Conservation (phyloP, 2,888 invertebrate species). For the Hedya salicella region DNA sequence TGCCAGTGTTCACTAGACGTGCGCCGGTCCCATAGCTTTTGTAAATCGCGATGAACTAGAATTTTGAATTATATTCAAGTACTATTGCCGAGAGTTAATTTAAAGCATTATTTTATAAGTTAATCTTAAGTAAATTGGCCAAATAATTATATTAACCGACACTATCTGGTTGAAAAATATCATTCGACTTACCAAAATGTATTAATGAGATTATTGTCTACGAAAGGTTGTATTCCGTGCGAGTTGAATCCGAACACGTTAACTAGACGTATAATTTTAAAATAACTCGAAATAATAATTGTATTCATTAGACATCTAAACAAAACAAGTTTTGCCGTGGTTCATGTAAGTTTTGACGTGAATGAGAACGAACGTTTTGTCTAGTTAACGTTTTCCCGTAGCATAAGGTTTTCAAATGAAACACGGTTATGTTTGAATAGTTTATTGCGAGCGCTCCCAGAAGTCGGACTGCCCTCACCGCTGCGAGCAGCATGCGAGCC, state of each 20-base stretch:
- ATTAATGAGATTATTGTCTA: constrained; percentile 52
- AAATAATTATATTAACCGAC: constrained; percentile 57
- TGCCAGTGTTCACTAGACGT: constrained; percentile 28
- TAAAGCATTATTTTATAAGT: constrained; percentile 39
- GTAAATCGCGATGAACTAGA: constrained; percentile 15
- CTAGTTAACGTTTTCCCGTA: constrained; percentile 34
- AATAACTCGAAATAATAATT: constrained; percentile 16
- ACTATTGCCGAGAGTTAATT: constrained; percentile 17
- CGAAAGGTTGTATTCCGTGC: constrained; percentile 46
- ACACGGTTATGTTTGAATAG: constrained; percentile 69
- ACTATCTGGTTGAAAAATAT: constrained; percentile 53
- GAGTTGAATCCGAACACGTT: constrained; percentile 47
- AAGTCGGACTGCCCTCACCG: background rate
- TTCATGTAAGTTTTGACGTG: background rate
- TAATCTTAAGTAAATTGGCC: constrained; percentile 63
- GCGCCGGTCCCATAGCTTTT: constrained; percentile 31
- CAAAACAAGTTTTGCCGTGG: constrained; percentile 7
- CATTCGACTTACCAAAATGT: constrained; percentile 62
- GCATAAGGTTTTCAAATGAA: constrained; percentile 56
- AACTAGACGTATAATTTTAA: constrained; percentile 14
- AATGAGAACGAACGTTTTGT: background rate
- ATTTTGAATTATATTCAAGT: background rate
- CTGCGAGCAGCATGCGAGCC: no score
- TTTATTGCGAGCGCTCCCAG: constrained; percentile 60
- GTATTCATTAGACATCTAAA: background rate